Percentiles rank a stretch among this genome's conserved stretches.
phyloP scores from a whole-genome alignment of 2,888 invertebrate genomes.

The Zygogramma bicolorata region DNA sequence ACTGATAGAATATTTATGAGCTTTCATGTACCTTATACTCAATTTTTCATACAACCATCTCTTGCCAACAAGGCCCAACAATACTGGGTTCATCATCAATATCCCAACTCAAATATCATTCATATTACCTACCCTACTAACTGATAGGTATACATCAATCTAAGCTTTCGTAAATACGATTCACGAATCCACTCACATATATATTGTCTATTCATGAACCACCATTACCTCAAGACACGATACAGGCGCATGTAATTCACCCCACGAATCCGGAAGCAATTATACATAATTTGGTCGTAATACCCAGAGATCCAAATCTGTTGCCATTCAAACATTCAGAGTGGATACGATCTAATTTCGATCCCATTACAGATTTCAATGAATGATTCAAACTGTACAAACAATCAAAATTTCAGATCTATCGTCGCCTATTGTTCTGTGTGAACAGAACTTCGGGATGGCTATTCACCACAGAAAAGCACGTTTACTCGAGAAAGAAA shows the following conservation, averaged over 20 bases:
- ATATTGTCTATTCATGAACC: neutral
- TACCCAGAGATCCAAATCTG: constrained; percentile 7
- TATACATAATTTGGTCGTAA: constrained; percentile 6
- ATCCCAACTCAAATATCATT: too few relatives aligned
- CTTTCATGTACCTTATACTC: too few relatives aligned
- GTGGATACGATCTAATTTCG: constrained; percentile 1
- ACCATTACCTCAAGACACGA: neutral
- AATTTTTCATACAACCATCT: too few relatives aligned
- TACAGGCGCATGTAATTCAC: neutral
- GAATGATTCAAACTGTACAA: constrained; percentile 4
- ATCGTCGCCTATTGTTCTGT: neutral
- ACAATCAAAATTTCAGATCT: neutral
- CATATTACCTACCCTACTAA: too few relatives aligned
- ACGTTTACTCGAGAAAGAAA: neutral
- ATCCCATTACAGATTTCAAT: constrained; percentile 3
- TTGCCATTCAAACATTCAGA: constrained; percentile 12
- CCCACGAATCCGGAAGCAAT: neutral
- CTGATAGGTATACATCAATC: too few relatives aligned
- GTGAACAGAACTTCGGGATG: neutral
- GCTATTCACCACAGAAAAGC: neutral
- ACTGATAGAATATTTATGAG: too few relatives aligned
- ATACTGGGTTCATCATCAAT: too few relatives aligned
- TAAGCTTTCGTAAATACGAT: too few relatives aligned
- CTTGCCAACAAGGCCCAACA: too few relatives aligned
- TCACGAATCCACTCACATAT: neutral